Base-by-base conservation (phyloP, 2,888 invertebrate genomes). In the Merodon equestris region DNA sequence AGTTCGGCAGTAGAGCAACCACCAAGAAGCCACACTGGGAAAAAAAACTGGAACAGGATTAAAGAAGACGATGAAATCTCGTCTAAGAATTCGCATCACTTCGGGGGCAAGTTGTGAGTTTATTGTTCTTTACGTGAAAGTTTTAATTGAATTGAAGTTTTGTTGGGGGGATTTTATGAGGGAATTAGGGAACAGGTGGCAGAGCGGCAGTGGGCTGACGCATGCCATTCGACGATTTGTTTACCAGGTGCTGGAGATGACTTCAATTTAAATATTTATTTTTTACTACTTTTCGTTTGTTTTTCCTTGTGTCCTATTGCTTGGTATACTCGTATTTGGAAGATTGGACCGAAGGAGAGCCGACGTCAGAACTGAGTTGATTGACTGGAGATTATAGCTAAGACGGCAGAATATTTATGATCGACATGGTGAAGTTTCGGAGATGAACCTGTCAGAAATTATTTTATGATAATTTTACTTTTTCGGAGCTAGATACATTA, bases 141-240 rank as follows among this genome's bases (percentile, higher is more conserved):
- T 79, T 79, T 79, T 79, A 79, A 79, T 79, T 79, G 79, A 79
- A 79, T 79, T 79, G 63, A 74, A 79, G 74, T 70, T 79, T 68
- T 63, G 79, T 68, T 68, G 42, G 47, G 68, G 27, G 64, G 70
- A 70, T 74, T 79, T 79, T 79, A 79, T 74, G 79, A 74, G 74
- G 64, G 68, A 74, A 74, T 74, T 79, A 74, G 79, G 68, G 44
- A 27, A 9, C 79, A 79, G 79, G 74, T 79, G 79, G 54, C 60
- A 54, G 61, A n/a, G n/a, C n/a, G n/a, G n/a, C n/a, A n/a, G n/a
- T n/a, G n/a, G 13, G 15, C 54, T n/a, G 19, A 38, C 17, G 57
- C 66, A 51, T 63, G 77, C 36, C 53, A 53, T 73, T 71, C 57
- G 57, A 58, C 61, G 27, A 27, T 27, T 73, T 73, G 79, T 79